Conservation (phyloP, 2,888 invertebrate genomes). For the Mythimna pallens region DNA sequence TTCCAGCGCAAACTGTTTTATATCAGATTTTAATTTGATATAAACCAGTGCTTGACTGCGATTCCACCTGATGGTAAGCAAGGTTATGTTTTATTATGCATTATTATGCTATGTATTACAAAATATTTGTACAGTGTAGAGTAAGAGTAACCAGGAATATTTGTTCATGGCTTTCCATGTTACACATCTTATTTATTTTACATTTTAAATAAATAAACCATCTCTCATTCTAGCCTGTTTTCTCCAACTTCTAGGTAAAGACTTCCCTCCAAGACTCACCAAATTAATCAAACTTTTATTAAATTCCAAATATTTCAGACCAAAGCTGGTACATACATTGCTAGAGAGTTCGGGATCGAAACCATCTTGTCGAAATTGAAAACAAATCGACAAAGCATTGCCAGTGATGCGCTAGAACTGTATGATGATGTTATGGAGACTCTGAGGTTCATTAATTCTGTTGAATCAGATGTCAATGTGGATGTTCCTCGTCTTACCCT, state of each 20-base stretch:
- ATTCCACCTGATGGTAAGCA: too few relatives aligned
- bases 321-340: constrained; percentile 87
- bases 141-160: too few relatives aligned
- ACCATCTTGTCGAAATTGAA: constrained; percentile 82
- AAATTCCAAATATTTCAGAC: constrained; percentile 80
- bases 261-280: background rate
- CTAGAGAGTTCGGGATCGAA: constrained; percentile 86
- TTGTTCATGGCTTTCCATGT: too few relatives aligned
- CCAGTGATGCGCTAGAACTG: constrained; percentile 77
- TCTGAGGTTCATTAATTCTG: constrained; percentile 81
- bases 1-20: too few relatives aligned
- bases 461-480: constrained; percentile 82
- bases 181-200: too few relatives aligned
- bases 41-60: too few relatives aligned
- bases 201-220: too few relatives aligned
- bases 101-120: background rate
- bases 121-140: background rate
- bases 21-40: too few relatives aligned
- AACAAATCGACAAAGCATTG: constrained; percentile 82
- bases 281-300: background rate
- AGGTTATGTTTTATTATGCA: background rate
- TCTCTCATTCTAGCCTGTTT: background rate
- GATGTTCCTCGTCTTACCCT: constrained; percentile 81
- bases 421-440: constrained; percentile 86
- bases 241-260: background rate